These are phyloP conservation scores for Diaprepes abbreviatus DNA, from an alignment of 2,888 invertebrate genomes.

Conservation along the genomic window DNA sequence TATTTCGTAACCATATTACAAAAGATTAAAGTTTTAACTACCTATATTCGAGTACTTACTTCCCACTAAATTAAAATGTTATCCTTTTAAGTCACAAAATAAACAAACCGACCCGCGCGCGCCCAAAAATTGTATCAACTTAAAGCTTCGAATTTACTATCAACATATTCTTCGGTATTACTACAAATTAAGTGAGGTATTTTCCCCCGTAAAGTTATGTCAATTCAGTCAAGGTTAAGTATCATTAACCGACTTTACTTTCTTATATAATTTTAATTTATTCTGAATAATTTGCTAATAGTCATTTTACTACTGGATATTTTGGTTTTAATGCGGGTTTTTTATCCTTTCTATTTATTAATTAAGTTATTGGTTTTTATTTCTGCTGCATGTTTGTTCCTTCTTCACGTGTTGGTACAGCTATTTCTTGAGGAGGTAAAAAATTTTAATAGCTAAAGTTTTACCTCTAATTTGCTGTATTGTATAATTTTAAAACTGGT, in stretches of 20 bases:
- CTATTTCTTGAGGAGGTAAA: too few relatives aligned
- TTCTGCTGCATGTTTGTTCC: too few relatives aligned
- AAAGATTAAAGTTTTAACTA: too few relatives aligned
- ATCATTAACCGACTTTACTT: constrained; percentile 39
- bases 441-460: too few relatives aligned
- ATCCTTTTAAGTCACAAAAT: background rate
- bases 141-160: background rate
- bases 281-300: constrained; percentile 10
- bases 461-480: too few relatives aligned
- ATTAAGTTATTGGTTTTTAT: too few relatives aligned
- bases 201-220: constrained; percentile 31
- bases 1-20: too few relatives aligned
- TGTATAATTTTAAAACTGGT: too few relatives aligned
- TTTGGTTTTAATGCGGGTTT: background rate
- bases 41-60: constrained; percentile 3
- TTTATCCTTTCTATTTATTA: background rate
- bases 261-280: constrained; percentile 41
- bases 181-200: constrained; percentile 1
- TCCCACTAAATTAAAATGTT: background rate
- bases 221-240: constrained; percentile 40
- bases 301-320: constrained; percentile 5
- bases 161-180: constrained; percentile 10
- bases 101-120: background rate
- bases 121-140: background rate
- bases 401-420: too few relatives aligned